Evolutionary conservation across 2,888 invertebrate genomes (phyloP), one percentile per base, ranked within the genome.

Genomic region (Mechanitis mazaeus): DNA sequence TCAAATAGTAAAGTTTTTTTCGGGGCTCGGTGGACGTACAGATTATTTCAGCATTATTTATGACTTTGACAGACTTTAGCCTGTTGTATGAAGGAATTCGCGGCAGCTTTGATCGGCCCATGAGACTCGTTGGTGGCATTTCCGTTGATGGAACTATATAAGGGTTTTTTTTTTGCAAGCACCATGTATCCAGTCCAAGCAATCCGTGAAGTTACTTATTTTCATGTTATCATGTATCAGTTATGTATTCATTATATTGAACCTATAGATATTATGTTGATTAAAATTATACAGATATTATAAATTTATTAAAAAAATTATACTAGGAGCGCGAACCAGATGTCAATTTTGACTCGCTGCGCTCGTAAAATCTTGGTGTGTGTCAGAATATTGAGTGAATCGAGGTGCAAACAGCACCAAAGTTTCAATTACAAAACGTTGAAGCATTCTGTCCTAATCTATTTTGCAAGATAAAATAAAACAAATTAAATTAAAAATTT

Each of bases 11-110:
- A 62, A 73, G 79, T 82, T 86, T 86, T 87, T 86, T 78, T 83
- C 20, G 77, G 71, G 67, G 72, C 71, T 68, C 68, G 69, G 78
- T 78, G 74, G 83, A 83, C 82, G 81, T 77, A 80, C 75, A 79
- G 80, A 84, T 86, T 82, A 82, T 87, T 88, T 84, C 83, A 81
- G 81, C 75, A 84, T 85, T 87, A 88, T 90, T 90, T 90, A 90
- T 87, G 86, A 83, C 81, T 83, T 80, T 80, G 85, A 78, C 84
- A 81, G 81, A 78, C 78, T 80, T 80, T 81, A 77, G 78, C 73
- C 78, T 80, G 83, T 82, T 84, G 84, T 81, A 81, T 79, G 78
- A 72, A 79, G 81, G 85, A 80, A 83, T 84, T 78, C 74, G 84
- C 86, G 85, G 86, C 76, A 71, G 75, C 84, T 87, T 87, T 87